Percentiles rank a stretch among this genome's conserved stretches.
Conservation (phyloP, 2,797 vertebrate genomes). For the Crenichthys baileyi region DNA sequence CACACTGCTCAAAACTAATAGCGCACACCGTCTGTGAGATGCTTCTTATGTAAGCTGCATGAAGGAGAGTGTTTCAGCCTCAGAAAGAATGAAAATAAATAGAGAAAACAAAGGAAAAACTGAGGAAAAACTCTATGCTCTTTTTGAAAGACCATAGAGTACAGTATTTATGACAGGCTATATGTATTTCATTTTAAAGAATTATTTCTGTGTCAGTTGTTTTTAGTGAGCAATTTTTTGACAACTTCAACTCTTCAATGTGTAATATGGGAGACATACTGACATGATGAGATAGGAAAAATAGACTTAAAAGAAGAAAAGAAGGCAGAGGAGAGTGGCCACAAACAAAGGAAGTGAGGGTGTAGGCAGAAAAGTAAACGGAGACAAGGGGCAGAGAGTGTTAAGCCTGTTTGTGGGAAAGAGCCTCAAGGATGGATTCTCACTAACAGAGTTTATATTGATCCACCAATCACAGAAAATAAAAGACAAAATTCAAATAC, state of each 20-base stretch:
- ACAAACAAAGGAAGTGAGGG: conserved; percentile 57
- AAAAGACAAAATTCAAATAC: conserved; percentile 13
- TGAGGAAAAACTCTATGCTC: too few species aligned
- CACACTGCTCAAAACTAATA: conserved; percentile 42
- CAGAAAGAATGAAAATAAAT: background rate
- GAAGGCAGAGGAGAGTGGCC: conserved; percentile 22
- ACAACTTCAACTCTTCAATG: background rate
- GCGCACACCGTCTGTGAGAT: conserved; percentile 43
- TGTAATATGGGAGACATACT: background rate
- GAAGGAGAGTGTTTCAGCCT: conserved; percentile 17
- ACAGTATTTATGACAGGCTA: too few species aligned
- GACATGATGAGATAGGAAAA: background rate
- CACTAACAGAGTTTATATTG: conserved; percentile 72
- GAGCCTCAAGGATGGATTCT: conserved; percentile 69
- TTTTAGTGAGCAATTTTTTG: background rate
- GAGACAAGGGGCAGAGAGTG: conserved; percentile 49
- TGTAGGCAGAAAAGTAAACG: conserved; percentile 34
- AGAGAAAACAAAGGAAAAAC: background rate
- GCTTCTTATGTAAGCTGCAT: conserved; percentile 33
- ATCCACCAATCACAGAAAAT: conserved; percentile 65
- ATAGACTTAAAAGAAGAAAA: conserved; percentile 10
- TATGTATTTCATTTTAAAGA: background rate
- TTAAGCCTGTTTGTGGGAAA: conserved; percentile 77
- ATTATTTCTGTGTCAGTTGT: background rate
- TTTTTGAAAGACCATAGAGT: too few species aligned